Percentiles rank a stretch among this genome's conserved stretches.
These are phyloP conservation scores for Hydrochoerus hydrochaeris DNA, from an alignment of 2,113 vertebrate species.

Conservation along the genomic window DNA sequence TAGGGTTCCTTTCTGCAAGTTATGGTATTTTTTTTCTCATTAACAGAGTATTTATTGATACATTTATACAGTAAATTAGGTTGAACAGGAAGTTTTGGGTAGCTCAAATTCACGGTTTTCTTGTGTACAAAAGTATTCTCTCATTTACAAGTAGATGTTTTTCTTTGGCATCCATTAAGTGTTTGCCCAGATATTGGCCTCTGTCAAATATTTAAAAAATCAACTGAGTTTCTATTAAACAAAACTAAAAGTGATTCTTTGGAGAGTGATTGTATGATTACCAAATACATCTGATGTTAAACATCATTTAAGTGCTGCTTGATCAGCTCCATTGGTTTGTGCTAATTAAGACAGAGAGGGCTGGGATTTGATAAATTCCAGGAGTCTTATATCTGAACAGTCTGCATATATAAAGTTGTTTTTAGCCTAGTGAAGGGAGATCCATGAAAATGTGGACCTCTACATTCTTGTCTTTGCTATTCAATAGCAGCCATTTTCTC, in stretches of 20 bases:
- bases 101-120: slow-evolving; percentile 64
- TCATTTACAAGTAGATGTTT: slow-evolving; percentile 86
- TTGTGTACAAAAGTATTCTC: slow-evolving; percentile 74
- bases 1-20: too few relatives aligned
- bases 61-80: slow-evolving; percentile 76
- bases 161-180: slow-evolving; percentile 95
- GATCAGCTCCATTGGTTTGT: slow-evolving; percentile 90
- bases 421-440: slow-evolving; percentile 84
- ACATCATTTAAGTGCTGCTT: slow-evolving; percentile 98
- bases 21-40: slow-evolving; percentile 59
- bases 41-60: slow-evolving; percentile 79
- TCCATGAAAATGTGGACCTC: slow-evolving; percentile 82
- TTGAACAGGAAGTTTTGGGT: slow-evolving; percentile 78
- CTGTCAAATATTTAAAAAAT: slow-evolving; percentile 84
- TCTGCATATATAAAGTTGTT: slow-evolving; percentile 85
- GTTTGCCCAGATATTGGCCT: slow-evolving; percentile 86
- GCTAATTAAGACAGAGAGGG: slow-evolving; percentile 90
- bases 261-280: slow-evolving; percentile 88
- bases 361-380: slow-evolving; percentile 86
- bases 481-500: slow-evolving; percentile 99
- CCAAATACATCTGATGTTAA: slow-evolving; percentile 88
- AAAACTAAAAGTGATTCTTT: slow-evolving; percentile 82
- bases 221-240: slow-evolving; percentile 83
- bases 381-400: slow-evolving; percentile 86
- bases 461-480: slow-evolving; percentile 77